Evolutionary conservation across 2,888 invertebrate species (phyloP).

Genomic region (Heteropelma amictum): DNA sequence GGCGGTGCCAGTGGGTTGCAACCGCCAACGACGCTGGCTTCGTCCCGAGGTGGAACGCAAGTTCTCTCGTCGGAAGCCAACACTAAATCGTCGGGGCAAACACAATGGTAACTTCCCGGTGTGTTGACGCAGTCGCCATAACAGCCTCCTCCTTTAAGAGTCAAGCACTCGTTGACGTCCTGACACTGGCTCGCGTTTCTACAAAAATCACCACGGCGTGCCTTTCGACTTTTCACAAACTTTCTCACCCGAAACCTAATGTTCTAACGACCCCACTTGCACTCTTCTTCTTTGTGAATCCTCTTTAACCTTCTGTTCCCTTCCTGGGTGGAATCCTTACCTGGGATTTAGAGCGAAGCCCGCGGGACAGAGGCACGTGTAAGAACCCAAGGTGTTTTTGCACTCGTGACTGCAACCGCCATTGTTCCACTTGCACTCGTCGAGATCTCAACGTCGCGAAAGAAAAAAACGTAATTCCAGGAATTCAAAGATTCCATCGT

Average conservation of each 20-base stretch:
- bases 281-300: background rate
- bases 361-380: constrained; percentile 71
- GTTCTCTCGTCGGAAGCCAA: constrained; percentile 73
- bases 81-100: constrained; percentile 72
- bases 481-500: background rate
- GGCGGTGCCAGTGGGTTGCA: constrained; percentile 69
- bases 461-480: constrained; percentile 3
- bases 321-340: constrained; percentile 58
- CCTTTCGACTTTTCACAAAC: constrained; percentile 32
- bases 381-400: constrained; percentile 74
- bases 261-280: constrained; percentile 50
- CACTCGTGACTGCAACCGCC: constrained; percentile 75
- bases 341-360: constrained; percentile 68
- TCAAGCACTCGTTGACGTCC: constrained; percentile 75
- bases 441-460: constrained; percentile 64
- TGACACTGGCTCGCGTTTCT: constrained; percentile 73
- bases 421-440: constrained; percentile 75
- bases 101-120: constrained; percentile 74
- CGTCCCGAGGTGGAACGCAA: constrained; percentile 65
- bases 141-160: constrained; percentile 73
- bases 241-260: constrained; percentile 36
- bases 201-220: constrained; percentile 36
- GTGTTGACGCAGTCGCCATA: constrained; percentile 76
- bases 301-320: background rate
- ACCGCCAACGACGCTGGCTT: constrained; percentile 58